Conservation (phyloP, 1,140 invertebrate species). For the Cyclargus thomasi region DNA sequence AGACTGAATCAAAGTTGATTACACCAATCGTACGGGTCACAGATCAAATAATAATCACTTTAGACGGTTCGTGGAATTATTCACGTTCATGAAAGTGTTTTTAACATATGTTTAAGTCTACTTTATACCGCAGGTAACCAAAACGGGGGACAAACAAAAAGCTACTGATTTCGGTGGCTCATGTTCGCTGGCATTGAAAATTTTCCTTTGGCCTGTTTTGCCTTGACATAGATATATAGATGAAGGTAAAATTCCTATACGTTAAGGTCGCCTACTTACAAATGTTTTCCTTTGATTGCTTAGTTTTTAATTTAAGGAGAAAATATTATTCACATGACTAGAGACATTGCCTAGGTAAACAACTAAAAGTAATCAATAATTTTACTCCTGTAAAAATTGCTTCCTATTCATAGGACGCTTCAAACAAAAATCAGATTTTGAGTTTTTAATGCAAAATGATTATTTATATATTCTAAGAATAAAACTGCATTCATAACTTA, state of each 20-base stretch:
- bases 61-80: background rate
- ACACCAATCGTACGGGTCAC: constrained; percentile 19
- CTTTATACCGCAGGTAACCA: no score
- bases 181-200: background rate
- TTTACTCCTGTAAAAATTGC: no score
- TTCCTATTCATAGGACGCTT: no score
- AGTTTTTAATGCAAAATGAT: no score
- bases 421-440: no score
- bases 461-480: no score
- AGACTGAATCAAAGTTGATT: constrained; percentile 27
- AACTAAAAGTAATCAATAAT: no score
- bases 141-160: background rate
- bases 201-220: background rate
- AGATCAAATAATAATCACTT: background rate
- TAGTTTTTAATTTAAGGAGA: no score
- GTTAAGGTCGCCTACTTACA: background rate
- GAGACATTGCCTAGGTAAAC: no score
- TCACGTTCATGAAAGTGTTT: background rate
- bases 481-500: no score
- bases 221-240: background rate
- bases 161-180: background rate
- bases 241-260: background rate
- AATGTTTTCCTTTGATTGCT: background rate
- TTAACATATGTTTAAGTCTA: no score
- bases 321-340: no score